Evolutionary conservation across 1,140 invertebrate species (phyloP), one percentile per base, ranked within the genome.

Genomic region (Metopolophium dirhodum): DNA sequence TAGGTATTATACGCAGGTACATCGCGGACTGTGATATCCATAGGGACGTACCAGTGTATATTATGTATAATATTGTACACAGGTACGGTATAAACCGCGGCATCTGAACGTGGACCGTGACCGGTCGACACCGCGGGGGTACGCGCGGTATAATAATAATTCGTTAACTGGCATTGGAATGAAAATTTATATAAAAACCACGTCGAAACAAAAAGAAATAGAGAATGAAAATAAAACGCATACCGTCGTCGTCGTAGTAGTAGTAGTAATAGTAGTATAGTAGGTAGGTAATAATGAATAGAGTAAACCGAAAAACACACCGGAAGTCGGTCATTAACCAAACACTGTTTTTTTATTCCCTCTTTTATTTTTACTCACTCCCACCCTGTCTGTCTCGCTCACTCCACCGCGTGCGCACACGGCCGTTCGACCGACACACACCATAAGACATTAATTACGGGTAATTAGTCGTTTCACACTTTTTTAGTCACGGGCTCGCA

Each of bases 381-480:
- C 20, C 20, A 6, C 37, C 11, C 86, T 0, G 14, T 49, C 45
- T 0, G 30, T 37, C 23, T 30, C 26, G 26, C 41, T 45, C 85
- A 20, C 41, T 30, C 85, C n/a, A 47, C 9, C 49, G 51, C 35
- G 30, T 35, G 88, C 30, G 20, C 86, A 18, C 37, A 49, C 86
- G 45, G 30, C 85, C 30, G 86, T 35, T 35, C 49, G 51, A 11
- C 88, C 35, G 49, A 57, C 88, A 57, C 88, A 89, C 88, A 57
- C 89, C 89, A 57, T 51, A 57, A 93, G 82, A 86, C 91, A 30
- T 85, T 85, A 93, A 93, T 85, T 93, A 93, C 49, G 91, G 91
- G 91, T 85, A 93, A 93, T 93, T 93, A 93, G 91, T 93, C 91
- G 91, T 93, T 91, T 93, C 91, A 93, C 91, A 93, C 91, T 93